Percentiles rank a stretch among this genome's conserved stretches.
Conservation (phyloP, 2,797 vertebrate species). For the Lemur catta region DNA sequence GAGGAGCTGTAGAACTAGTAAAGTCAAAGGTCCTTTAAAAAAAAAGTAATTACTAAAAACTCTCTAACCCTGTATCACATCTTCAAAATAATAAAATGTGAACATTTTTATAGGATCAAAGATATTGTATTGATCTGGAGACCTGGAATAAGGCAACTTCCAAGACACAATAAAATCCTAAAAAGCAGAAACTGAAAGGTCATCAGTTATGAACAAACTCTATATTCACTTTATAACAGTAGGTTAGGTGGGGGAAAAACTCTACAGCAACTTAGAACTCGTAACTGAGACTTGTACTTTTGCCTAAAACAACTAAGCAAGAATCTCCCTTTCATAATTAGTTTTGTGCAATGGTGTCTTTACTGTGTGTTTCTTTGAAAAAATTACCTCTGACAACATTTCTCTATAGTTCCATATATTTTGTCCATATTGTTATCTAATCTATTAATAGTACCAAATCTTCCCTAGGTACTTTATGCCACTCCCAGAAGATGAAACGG, state of each 20-base stretch:
- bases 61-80: neutral
- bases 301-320: neutral
- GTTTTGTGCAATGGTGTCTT: neutral
- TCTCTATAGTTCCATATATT: neutral
- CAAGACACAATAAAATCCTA: constrained; percentile 22
- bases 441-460: neutral
- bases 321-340: neutral
- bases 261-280: neutral
- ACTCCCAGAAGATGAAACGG: constrained; percentile 16
- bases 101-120: neutral
- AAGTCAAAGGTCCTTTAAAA: neutral
- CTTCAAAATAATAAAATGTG: neutral
- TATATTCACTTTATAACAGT: neutral
- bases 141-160: neutral
- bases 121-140: neutral
- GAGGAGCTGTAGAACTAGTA: neutral
- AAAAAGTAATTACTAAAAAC: constrained; percentile 20
- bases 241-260: neutral
- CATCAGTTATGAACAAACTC: neutral
- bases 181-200: neutral
- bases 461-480: neutral
- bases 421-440: neutral
- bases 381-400: neutral
- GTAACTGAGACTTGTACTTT: neutral
- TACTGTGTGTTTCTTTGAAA: neutral